Evolutionary conservation across 2,797 vertebrate genomes (phyloP).

Genomic region (Zalophus californianus): DNA sequence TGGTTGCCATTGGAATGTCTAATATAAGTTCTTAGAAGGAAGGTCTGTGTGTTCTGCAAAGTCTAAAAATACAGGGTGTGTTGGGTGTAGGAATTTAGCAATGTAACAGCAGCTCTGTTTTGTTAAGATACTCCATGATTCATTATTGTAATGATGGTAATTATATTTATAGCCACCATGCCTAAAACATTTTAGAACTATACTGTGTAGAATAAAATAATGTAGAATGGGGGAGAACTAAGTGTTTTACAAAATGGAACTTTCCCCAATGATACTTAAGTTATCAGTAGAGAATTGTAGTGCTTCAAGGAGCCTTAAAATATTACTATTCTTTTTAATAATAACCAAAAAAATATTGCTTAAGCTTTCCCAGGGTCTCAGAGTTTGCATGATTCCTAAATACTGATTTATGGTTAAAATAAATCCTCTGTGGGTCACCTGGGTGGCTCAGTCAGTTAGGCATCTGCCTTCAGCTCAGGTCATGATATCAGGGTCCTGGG

Average conservation of each 20-base stretch:
- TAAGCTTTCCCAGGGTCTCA: neutral
- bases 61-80: neutral
- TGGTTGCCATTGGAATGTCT: neutral
- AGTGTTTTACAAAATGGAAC: slow-evolving; percentile 23
- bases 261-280: neutral
- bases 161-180: slow-evolving; percentile 50
- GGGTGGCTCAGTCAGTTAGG: neutral
- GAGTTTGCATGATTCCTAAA: neutral
- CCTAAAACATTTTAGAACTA: slow-evolving; percentile 57
- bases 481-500: neutral
- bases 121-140: slow-evolving; percentile 61
- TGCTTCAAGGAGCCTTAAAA: neutral
- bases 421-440: neutral
- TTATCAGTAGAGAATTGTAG: slow-evolving; percentile 3
- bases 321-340: neutral
- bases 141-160: slow-evolving; percentile 50
- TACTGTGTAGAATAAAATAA: slow-evolving; percentile 9
- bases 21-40: slow-evolving; percentile 58
- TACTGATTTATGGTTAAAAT: neutral
- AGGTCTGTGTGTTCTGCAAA: neutral
- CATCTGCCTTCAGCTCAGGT: neutral
- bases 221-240: neutral
- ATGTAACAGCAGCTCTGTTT: neutral
- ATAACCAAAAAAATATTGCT: neutral
- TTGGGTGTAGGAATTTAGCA: neutral